Base-by-base conservation (phyloP, 2,888 invertebrate species). In the Hemistola chrysoprasaria region DNA sequence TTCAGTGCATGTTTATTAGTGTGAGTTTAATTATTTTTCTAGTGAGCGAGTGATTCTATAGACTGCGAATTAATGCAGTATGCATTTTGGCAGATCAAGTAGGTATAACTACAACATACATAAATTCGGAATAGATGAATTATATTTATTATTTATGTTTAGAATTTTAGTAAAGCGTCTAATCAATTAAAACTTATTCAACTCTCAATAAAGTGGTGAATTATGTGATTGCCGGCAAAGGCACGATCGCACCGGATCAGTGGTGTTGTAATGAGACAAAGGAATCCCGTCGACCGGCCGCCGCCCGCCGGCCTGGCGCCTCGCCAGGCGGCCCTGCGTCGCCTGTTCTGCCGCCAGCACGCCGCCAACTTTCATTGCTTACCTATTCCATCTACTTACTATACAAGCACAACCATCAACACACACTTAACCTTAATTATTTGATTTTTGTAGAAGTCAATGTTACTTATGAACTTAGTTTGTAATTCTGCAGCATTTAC, bases 291-390 rank as follows among this genome's bases (percentile, higher is more conserved):
- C 75, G 76, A 62, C 65, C 70, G 76, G 77, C 80, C 70, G 86
- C 83, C 83, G 81, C 81, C 85, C 87, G 88, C 88, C 87, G 70
- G 85, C 85, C 87, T 87, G 87, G 88, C 87, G 87, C 86, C 87
- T 71, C 66, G 86, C 88, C 87, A 86, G 85, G 75, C 85, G 85
- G 82, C 85, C 84, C 82, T 83, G 83, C 79, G 84, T 79, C 85
- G 82, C 77, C 78, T 69, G 71, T 70, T 73, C 74, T 71, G 73
- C 79, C 78, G 83, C 78, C 78, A 74, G 75, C 73, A 63, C 72
- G 73, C 73, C 72, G 75, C 70, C 75, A 65, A 61, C 65, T 62
- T 59, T 61, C 59, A 62, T 62, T 59, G 61, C 54, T 47, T 47
- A 47, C 42, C 44, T 42, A 47, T 46, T 29, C 51, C 45, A 54